A percentile compares a stretch with the other conserved stretches of the same genome.
Evolutionary conservation across 2,888 invertebrate genomes (phyloP).

Genomic region (Nasonia oneida): DNA sequence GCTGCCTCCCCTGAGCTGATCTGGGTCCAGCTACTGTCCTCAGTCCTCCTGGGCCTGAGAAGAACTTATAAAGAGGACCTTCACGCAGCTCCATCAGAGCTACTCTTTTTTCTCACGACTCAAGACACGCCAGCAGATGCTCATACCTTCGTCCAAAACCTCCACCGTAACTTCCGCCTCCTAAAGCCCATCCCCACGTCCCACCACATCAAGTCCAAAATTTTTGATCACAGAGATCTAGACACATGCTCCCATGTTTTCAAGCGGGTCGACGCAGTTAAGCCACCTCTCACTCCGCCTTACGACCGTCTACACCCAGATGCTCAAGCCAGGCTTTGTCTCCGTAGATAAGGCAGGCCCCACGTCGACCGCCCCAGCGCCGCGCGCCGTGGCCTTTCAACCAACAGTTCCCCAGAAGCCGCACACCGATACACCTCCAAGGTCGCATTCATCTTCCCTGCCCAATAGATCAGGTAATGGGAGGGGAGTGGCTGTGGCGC

Average conservation of each 20-base stretch:
- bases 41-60: neutral
- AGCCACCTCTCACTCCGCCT: neutral
- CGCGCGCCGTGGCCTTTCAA: too few relatives aligned
- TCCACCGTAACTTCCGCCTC: neutral
- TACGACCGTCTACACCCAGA: too few relatives aligned
- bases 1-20: too few relatives aligned
- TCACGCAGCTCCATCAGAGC: neutral
- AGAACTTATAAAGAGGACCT: neutral
- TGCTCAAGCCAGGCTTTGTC: too few relatives aligned
- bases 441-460: too few relatives aligned
- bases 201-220: neutral
- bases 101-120: constrained; percentile 4
- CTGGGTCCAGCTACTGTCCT: neutral
- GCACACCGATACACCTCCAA: too few relatives aligned
- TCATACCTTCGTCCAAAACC: neutral
- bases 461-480: too few relatives aligned
- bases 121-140: neutral
- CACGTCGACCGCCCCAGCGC: too few relatives aligned
- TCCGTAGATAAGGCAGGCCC: too few relatives aligned
- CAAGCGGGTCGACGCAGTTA: neutral
- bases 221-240: neutral
- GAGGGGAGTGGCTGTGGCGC: too few relatives aligned
- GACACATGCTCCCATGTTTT: neutral
- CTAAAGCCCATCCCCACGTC: neutral
- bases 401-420: too few relatives aligned